Conservation (phyloP, 92 coral and sea anemone genomes). For the Anthopleura xanthogrammica region DNA sequence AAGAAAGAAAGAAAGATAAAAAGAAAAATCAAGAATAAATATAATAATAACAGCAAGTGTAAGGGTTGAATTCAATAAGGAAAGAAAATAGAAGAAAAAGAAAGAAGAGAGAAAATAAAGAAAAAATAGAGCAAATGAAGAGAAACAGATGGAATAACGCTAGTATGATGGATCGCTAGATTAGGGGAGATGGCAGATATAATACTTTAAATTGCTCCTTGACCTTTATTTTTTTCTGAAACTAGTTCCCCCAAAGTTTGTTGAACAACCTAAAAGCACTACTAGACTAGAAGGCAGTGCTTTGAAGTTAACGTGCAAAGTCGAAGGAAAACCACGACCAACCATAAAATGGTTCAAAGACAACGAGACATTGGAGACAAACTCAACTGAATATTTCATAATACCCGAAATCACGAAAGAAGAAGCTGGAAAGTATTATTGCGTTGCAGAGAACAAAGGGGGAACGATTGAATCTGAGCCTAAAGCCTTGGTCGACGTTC, state of each 20-base stretch:
- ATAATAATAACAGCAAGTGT: too few species aligned
- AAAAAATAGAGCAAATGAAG: too few species aligned
- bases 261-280: constrained; percentile 6
- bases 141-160: too few species aligned
- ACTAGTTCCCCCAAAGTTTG: constrained; percentile 33
- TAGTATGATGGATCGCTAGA: too few species aligned
- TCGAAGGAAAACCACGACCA: constrained; percentile 28
- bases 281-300: constrained; percentile 3
- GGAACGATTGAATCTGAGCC: constrained; percentile 17
- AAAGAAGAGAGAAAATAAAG: too few species aligned
- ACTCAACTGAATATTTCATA: background rate
- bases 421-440: constrained; percentile 52
- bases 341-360: constrained; percentile 28
- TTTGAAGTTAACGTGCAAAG: background rate
- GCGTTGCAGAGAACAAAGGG: constrained; percentile 31
- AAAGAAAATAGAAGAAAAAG: too few species aligned
- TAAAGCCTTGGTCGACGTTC: constrained; percentile 38
- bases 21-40: too few species aligned
- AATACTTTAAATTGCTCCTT: too few species aligned
- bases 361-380: constrained; percentile 10
- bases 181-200: too few species aligned
- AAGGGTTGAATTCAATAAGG: too few species aligned
- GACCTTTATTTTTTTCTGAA: too few species aligned
- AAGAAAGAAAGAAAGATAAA: too few species aligned
- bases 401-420: constrained; percentile 23